Evolutionary conservation across 2,888 invertebrate genomes (phyloP).

Genomic region (Hololepta plana): DNA sequence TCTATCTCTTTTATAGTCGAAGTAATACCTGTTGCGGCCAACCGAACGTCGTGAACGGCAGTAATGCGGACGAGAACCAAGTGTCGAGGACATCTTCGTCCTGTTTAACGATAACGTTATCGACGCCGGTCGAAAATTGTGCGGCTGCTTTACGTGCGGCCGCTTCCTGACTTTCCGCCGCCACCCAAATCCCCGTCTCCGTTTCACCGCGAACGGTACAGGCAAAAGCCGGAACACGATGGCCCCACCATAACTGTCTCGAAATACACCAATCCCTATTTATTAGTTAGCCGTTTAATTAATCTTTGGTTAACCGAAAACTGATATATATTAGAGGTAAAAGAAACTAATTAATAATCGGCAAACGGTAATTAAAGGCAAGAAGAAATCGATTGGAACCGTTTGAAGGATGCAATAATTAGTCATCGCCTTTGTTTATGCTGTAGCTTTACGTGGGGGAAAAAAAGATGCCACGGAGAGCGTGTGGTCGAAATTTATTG

Average conservation of each 20-base stretch:
- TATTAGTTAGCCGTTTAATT: too few species aligned
- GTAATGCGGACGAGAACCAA: constrained; percentile 95
- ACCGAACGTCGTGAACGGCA: constrained; percentile 92
- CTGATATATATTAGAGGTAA: too few species aligned
- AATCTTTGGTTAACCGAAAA: too few species aligned
- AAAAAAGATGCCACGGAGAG: too few species aligned
- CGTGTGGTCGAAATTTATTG: too few species aligned
- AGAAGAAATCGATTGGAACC: too few species aligned
- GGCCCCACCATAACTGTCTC: constrained; percentile 98
- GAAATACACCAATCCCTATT: constrained; percentile 98
- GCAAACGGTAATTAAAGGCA: too few species aligned
- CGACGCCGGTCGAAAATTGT: constrained; percentile 36
- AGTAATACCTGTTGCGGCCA: constrained; percentile 74
- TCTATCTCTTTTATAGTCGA: neutral
- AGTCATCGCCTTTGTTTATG: too few species aligned
- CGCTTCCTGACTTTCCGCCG: constrained; percentile 37
- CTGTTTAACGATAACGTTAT: constrained; percentile 36
- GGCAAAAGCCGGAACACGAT: constrained; percentile 83
- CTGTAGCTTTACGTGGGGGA: too few species aligned
- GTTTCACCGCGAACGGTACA: constrained; percentile 15
- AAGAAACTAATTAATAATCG: too few species aligned
- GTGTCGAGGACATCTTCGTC: constrained; percentile 98
- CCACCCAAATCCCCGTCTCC: constrained; percentile 20
- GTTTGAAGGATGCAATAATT: too few species aligned
- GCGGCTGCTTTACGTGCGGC: constrained; percentile 63